Conservation (phyloP, 2,888 invertebrate genomes). For the Chydorus sphaericus region DNA sequence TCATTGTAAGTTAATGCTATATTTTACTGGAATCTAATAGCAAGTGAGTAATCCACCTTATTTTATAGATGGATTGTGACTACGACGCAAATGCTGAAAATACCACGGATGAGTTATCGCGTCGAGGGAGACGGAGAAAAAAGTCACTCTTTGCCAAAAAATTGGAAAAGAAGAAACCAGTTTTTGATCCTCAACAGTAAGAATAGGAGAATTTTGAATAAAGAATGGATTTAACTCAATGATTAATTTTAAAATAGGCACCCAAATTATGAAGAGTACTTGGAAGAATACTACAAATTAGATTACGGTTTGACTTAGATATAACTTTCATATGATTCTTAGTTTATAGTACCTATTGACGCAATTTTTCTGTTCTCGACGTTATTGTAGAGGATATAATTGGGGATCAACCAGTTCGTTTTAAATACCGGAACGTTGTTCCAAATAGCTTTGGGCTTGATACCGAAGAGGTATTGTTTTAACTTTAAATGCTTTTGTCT, state of each 20-base stretch:
- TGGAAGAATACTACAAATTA: slow-evolving; percentile 87
- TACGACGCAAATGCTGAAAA: slow-evolving; percentile 48
- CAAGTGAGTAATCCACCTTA: slow-evolving; percentile 15
- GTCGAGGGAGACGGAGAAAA: slow-evolving; percentile 34
- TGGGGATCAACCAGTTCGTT: slow-evolving; percentile 68
- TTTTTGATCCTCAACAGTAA: slow-evolving; percentile 51
- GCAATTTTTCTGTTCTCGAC: no score
- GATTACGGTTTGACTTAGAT: no score
- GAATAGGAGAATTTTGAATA: background rate
- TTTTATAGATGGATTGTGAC: slow-evolving; percentile 70
- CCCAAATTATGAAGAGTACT: slow-evolving; percentile 61
- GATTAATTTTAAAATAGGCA: background rate
- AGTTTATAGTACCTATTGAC: no score
- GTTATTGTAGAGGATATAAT: slow-evolving; percentile 94
- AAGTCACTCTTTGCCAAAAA: slow-evolving; percentile 63
- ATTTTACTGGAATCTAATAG: no score
- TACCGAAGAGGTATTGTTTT: slow-evolving; percentile 59
- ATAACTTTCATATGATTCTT: no score
- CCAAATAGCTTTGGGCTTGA: slow-evolving; percentile 84
- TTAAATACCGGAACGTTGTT: slow-evolving; percentile 77
- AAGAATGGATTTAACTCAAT: background rate
- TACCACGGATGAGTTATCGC: slow-evolving; percentile 33
- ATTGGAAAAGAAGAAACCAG: slow-evolving; percentile 59
- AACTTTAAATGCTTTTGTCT: no score
- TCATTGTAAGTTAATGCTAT: slow-evolving; percentile 51